phyloP scores from a whole-genome alignment of 2,888 invertebrate genomes.

The Isoperla grammatica region DNA sequence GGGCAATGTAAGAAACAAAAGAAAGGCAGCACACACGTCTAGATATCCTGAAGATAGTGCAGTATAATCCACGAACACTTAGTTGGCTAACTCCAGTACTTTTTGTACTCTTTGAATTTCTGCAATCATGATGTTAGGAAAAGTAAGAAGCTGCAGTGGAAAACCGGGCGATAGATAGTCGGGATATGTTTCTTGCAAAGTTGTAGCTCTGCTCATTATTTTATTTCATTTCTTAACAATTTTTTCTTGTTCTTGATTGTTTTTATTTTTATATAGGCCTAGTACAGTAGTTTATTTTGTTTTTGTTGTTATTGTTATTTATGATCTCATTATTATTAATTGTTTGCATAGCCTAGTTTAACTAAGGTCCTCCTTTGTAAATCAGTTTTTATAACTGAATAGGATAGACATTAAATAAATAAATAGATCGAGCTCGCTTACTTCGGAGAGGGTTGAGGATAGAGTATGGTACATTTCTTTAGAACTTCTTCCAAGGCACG shows the following conservation, averaged over 20 bases:
- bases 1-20: background rate
- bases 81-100: too few relatives aligned
- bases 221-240: too few relatives aligned
- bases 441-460: background rate
- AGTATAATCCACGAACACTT: background rate
- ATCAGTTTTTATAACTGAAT: too few relatives aligned
- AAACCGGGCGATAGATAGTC: background rate
- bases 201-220: background rate
- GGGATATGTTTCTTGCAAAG: background rate
- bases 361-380: too few relatives aligned
- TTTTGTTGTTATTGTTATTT: too few relatives aligned
- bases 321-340: too few relatives aligned
- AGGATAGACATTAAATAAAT: too few relatives aligned
- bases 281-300: too few relatives aligned
- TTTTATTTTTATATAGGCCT: too few relatives aligned
- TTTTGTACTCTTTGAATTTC: too few relatives aligned
- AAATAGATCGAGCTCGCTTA: background rate
- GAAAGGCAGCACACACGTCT: background rate
- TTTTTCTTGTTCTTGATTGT: too few relatives aligned
- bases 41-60: background rate
- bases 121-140: background rate
- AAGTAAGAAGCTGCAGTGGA: background rate
- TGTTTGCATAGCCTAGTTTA: too few relatives aligned
- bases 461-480: background rate
- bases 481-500: background rate